Conservation (phyloP, 1,140 invertebrate species). For the Drosophila yakuba region DNA sequence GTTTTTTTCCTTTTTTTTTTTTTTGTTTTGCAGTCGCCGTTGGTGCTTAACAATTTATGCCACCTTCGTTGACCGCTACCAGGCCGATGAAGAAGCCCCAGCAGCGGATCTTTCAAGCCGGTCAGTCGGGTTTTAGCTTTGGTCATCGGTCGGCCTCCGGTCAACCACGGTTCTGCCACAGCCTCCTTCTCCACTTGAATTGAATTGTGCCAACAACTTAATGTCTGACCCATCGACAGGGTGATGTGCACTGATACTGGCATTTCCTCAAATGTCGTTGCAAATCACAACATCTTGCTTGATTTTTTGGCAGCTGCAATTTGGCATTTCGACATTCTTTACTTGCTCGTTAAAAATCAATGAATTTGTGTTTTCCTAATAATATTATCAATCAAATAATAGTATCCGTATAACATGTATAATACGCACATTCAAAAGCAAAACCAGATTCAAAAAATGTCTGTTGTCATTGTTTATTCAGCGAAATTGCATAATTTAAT, state of each 20-base stretch:
- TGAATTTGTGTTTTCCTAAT: no score
- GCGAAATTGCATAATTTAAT: not conserved
- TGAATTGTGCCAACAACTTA: slow-evolving; percentile 39
- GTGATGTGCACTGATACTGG: slow-evolving; percentile 23
- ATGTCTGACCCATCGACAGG: slow-evolving; percentile 26
- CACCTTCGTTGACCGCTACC: slow-evolving; percentile 78
- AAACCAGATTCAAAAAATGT: not conserved
- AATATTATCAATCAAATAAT: no score
- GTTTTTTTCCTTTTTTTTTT: slow-evolving; percentile 4
- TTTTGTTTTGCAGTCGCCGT: slow-evolving; percentile 14
- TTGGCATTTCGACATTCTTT: slow-evolving; percentile 33
- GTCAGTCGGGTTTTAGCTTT: slow-evolving; percentile 67
- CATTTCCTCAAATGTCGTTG: slow-evolving; percentile 44
- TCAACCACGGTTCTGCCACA: slow-evolving; percentile 15
- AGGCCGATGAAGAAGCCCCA: slow-evolving; percentile 34
- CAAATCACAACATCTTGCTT: not conserved
- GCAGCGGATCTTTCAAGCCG: slow-evolving; percentile 42
- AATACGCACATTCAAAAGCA: not conserved
- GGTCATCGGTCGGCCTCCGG: slow-evolving; percentile 30
- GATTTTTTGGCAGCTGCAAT: slow-evolving; percentile 43
- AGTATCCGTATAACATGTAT: no score
- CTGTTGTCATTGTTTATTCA: not conserved
- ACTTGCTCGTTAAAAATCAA: not conserved
- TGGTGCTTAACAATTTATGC: slow-evolving; percentile 64
- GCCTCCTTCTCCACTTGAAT: slow-evolving; percentile 7